A percentile compares a stretch with the other conserved stretches of the same genome.
Conservation (phyloP, 2,113 vertebrate genomes). For the Neoarius graeffei region DNA sequence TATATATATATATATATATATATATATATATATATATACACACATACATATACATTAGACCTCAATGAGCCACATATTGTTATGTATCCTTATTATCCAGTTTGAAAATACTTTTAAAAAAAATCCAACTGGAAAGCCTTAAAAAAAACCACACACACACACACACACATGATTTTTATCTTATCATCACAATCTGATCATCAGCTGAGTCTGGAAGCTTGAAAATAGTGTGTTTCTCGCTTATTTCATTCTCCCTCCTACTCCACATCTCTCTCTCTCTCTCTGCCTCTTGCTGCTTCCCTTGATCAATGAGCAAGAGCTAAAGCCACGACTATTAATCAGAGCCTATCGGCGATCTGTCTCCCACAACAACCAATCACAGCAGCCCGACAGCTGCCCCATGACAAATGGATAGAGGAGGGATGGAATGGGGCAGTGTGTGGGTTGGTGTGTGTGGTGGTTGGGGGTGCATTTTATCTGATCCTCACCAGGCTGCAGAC, state of each 20-base stretch:
- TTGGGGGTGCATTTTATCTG: conserved; percentile 68
- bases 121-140: neutral
- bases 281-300: conserved; percentile 63
- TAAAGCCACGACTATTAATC: conserved; percentile 79
- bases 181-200: conserved; percentile 61
- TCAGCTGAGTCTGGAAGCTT: conserved; percentile 63
- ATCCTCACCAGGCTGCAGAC: conserved; percentile 69
- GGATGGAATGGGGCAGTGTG: conserved; percentile 46
- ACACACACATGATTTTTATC: conserved; percentile 9
- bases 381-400: conserved; percentile 72
- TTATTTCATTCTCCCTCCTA: conserved; percentile 54
- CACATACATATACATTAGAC: neutral
- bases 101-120: neutral
- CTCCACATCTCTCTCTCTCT: conserved; percentile 35
- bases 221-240: conserved; percentile 64
- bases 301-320: conserved; percentile 82
- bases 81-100: neutral
- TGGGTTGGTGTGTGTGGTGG: conserved; percentile 44
- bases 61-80: neutral
- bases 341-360: conserved; percentile 80
- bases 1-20: too few relatives aligned
- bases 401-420: conserved; percentile 76
- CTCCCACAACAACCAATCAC: conserved; percentile 77
- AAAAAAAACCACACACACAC: neutral
- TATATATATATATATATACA: too few relatives aligned